Percentiles rank a stretch among this genome's conserved stretches.
These are phyloP conservation scores for Euplexia lucipara DNA, from an alignment of 2,888 invertebrate genomes.

Conservation along the genomic window DNA sequence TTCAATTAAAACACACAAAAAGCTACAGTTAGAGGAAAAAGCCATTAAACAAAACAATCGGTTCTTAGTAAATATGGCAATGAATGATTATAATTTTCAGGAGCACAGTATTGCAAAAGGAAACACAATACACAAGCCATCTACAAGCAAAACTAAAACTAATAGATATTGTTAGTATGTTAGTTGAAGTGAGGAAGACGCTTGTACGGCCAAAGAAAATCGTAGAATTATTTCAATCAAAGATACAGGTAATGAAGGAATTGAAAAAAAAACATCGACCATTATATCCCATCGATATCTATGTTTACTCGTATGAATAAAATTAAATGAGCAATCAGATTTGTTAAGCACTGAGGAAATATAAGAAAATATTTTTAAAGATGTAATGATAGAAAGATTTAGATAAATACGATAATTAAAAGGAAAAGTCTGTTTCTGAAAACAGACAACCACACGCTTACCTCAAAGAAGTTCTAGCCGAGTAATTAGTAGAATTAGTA, in stretches of 20 bases:
- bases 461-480: slow-evolving; percentile 44
- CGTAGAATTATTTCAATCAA: slow-evolving; percentile 20
- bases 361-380: not conserved
- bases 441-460: slow-evolving; percentile 40
- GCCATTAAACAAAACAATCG: not conserved
- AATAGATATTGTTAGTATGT: slow-evolving; percentile 52
- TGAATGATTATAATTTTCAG: not conserved
- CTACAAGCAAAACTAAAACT: slow-evolving; percentile 48
- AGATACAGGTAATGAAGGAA: not conserved
- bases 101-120: not conserved
- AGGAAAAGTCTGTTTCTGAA: slow-evolving; percentile 22
- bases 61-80: not conserved
- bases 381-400: not conserved
- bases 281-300: too few species aligned
- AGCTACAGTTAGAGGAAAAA: not conserved
- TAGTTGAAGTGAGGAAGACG: slow-evolving; percentile 59
- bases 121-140: slow-evolving; percentile 6
- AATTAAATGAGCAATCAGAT: not conserved
- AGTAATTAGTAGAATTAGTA: slow-evolving; percentile 74
- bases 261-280: slow-evolving; percentile 31
- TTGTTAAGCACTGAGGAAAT: not conserved
- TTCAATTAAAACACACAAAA: not conserved
- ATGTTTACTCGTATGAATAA: too few species aligned
- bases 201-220: slow-evolving; percentile 52
- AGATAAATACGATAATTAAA: not conserved